These are phyloP conservation scores for Strix occidentalis DNA, from an alignment of 2,797 vertebrate species.

Conservation along the genomic window DNA sequence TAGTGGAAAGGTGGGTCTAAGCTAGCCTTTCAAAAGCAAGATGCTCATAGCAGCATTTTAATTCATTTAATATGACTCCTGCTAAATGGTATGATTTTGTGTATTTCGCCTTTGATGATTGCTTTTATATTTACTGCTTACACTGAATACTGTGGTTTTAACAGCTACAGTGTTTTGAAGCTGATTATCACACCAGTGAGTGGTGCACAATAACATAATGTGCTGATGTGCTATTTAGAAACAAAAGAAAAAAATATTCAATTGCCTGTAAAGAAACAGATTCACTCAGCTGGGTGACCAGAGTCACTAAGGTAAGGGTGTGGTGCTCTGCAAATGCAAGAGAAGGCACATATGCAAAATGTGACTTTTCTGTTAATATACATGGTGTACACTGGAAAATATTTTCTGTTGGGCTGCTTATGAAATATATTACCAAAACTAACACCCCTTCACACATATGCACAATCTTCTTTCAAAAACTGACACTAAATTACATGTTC, in stretches of 20 bases:
- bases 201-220: not conserved
- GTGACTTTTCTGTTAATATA: slow-evolving; percentile 53
- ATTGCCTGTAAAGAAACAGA: not conserved
- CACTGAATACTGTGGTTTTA: not conserved
- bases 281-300: not conserved
- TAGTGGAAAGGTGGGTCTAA: not conserved
- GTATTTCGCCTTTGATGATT: not conserved
- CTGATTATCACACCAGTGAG: not conserved
- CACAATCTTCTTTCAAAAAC: slow-evolving; percentile 12
- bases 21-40: not conserved
- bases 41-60: not conserved
- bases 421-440: not conserved
- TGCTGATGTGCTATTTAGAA: not conserved
- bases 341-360: not conserved
- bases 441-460: not conserved
- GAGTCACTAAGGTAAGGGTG: not conserved
- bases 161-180: not conserved
- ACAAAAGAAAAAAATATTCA: not conserved
- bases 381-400: not conserved
- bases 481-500: slow-evolving; percentile 27
- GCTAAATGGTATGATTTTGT: not conserved
- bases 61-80: not conserved
- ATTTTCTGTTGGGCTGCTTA: slow-evolving; percentile 28
- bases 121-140: not conserved
- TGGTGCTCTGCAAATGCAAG: not conserved